A percentile compares a stretch with the other conserved stretches of the same genome.
These are phyloP conservation scores for Metallyticus violacea DNA, from an alignment of 2,888 invertebrate genomes.

Conservation along the genomic window DNA sequence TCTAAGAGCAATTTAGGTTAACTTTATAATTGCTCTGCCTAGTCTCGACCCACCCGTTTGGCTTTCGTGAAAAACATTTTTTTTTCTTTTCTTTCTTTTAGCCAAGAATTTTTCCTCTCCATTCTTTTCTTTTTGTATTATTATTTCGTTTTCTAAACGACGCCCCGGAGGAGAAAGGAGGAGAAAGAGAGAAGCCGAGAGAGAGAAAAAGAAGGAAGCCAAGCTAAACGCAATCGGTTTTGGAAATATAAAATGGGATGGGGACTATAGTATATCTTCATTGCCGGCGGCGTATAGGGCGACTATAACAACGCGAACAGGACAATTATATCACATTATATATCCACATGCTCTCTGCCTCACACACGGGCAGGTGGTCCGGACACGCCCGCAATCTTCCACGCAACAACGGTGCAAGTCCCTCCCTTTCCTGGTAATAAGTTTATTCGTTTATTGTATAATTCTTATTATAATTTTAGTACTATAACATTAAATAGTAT, in stretches of 20 bases:
- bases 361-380: conserved; percentile 11
- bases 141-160: not conserved
- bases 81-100: not conserved
- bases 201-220: not conserved
- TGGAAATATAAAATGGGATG: not conserved
- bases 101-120: not conserved
- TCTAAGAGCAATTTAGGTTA: not conserved
- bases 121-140: not conserved
- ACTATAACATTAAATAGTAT: not conserved
- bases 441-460: not conserved
- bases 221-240: not conserved
- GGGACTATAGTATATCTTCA: not conserved
- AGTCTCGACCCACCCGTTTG: not conserved
- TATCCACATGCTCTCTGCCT: conserved; percentile 5
- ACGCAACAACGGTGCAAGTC: not conserved
- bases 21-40: conserved; percentile 2
- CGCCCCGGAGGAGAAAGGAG: not conserved
- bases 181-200: not conserved
- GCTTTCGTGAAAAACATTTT: not conserved
- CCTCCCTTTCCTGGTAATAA: not conserved
- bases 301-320: not conserved
- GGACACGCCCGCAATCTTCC: not conserved
- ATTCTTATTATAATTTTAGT: not conserved
- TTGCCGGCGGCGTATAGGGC: not conserved
- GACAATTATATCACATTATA: conserved; percentile 28